Conservation (phyloP, 2,888 invertebrate genomes). For the Mythimna albipuncta region DNA sequence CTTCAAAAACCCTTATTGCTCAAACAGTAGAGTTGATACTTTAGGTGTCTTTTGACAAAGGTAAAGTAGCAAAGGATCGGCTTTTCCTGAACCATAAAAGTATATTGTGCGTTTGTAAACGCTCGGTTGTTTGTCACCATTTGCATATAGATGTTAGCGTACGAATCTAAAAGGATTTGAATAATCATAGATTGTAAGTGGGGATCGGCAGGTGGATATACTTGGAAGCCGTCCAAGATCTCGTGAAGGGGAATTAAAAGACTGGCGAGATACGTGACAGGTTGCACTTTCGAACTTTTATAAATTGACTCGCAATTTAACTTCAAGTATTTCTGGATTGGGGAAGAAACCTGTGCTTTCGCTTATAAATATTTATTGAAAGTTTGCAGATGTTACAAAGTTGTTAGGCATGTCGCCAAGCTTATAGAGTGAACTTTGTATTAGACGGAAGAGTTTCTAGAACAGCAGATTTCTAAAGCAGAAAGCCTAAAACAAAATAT, state of each 20-base stretch:
- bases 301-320: slow-evolving; percentile 33
- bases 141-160: slow-evolving; percentile 85
- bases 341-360: slow-evolving; percentile 9
- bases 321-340: slow-evolving; percentile 5
- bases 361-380: slow-evolving; percentile 32
- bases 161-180: slow-evolving; percentile 70
- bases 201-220: slow-evolving; percentile 59
- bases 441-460: neutral
- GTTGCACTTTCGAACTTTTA: slow-evolving; percentile 35
- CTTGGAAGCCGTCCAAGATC: slow-evolving; percentile 55
- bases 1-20: slow-evolving; percentile 28
- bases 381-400: slow-evolving; percentile 22
- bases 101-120: slow-evolving; percentile 90
- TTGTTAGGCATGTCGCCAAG: slow-evolving; percentile 38
- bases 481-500: neutral
- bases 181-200: slow-evolving; percentile 66
- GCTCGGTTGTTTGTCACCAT: slow-evolving; percentile 89
- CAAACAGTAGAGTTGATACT: slow-evolving; percentile 54
- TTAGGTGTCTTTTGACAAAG: slow-evolving; percentile 25
- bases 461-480: neutral
- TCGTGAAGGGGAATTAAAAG: slow-evolving; percentile 42
- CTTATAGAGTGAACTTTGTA: neutral
- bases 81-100: slow-evolving; percentile 88
- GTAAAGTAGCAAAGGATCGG: slow-evolving; percentile 74
- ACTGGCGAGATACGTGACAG: slow-evolving; percentile 24